Conservation (phyloP, 1,140 invertebrate species). For the Acyrthosiphon pisum region DNA sequence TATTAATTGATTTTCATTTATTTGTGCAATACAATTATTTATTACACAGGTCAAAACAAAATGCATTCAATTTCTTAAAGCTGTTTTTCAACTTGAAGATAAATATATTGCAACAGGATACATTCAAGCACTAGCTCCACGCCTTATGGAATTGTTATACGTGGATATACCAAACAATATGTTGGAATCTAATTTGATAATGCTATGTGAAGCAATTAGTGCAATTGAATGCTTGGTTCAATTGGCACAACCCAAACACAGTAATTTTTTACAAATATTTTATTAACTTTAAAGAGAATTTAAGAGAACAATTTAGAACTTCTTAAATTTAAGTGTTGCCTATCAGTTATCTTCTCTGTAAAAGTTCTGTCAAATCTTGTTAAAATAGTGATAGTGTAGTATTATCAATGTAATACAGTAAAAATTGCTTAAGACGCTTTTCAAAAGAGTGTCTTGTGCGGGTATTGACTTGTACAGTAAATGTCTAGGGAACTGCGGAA, state of each 20-base stretch:
- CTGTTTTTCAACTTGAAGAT: slow-evolving; percentile 77
- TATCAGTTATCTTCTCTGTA: background rate
- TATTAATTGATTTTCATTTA: background rate
- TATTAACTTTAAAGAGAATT: background rate
- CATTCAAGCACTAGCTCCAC: slow-evolving; percentile 80
- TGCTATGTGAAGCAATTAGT: slow-evolving; percentile 74
- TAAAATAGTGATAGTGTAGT: background rate
- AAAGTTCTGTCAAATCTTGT: background rate
- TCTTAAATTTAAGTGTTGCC: background rate
- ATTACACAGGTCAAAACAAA: slow-evolving; percentile 75
- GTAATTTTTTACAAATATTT: slow-evolving; percentile 64
- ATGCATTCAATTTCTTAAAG: slow-evolving; percentile 78
- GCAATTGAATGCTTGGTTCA: slow-evolving; percentile 77
- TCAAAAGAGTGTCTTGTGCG: no score
- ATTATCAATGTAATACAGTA: no score
- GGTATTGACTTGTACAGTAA: no score
- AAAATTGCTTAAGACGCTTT: no score
- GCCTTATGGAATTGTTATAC: slow-evolving; percentile 72
- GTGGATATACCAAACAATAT: slow-evolving; percentile 65
- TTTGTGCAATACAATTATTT: background rate
- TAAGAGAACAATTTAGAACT: background rate
- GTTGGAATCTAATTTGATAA: slow-evolving; percentile 67
- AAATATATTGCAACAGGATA: slow-evolving; percentile 76
- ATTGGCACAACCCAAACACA: slow-evolving; percentile 77
- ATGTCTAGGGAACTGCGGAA: no score